Percentiles rank a stretch among this genome's conserved stretches.
Evolutionary conservation across 2,113 vertebrate species (phyloP).

Genomic region (Pitta sordida): DNA sequence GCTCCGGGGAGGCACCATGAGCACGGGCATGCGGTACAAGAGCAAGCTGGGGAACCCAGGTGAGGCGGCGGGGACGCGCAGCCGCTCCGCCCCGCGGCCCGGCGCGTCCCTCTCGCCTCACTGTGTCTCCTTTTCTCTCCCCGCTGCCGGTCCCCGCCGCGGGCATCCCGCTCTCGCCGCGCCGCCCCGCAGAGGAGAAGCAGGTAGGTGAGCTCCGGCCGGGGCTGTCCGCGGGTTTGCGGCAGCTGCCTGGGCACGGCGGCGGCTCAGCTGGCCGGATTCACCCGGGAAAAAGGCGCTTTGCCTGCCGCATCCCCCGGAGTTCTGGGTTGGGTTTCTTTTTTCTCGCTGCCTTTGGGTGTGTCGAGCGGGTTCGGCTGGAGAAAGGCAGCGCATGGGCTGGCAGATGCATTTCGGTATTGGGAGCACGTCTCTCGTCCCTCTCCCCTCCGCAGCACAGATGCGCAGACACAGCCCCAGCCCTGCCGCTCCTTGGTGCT

Average conservation of each 20-base stretch:
- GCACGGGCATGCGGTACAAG: slow-evolving; percentile 88
- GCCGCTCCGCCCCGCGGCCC: not conserved
- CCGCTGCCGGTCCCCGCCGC: not conserved
- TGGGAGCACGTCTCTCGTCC: not conserved
- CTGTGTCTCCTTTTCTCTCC: not conserved
- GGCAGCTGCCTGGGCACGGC: not conserved
- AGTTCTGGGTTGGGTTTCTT: not conserved
- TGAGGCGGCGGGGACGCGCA: slow-evolving; percentile 63
- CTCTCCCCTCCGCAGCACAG: not conserved
- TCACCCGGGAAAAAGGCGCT: not conserved
- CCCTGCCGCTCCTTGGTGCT: not conserved
- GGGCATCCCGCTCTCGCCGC: not conserved
- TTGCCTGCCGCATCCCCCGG: not conserved
- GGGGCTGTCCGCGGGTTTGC: not conserved
- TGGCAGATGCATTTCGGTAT: not conserved
- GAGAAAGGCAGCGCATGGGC: not conserved
- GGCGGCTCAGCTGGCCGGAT: not conserved
- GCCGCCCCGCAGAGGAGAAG: slow-evolving; percentile 57
- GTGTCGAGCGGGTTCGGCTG: not conserved
- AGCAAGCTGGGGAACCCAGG: slow-evolving; percentile 90
- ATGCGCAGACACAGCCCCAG: not conserved
- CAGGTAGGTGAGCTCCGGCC: slow-evolving; percentile 47
- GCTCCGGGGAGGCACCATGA: slow-evolving; percentile 75
- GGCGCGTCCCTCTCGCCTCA: slow-evolving; percentile 47
- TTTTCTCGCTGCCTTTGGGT: not conserved